Evolutionary conservation across 2,888 invertebrate genomes (phyloP), one percentile per base, ranked within the genome.

Genomic region (Drosophila anomelani): DNA sequence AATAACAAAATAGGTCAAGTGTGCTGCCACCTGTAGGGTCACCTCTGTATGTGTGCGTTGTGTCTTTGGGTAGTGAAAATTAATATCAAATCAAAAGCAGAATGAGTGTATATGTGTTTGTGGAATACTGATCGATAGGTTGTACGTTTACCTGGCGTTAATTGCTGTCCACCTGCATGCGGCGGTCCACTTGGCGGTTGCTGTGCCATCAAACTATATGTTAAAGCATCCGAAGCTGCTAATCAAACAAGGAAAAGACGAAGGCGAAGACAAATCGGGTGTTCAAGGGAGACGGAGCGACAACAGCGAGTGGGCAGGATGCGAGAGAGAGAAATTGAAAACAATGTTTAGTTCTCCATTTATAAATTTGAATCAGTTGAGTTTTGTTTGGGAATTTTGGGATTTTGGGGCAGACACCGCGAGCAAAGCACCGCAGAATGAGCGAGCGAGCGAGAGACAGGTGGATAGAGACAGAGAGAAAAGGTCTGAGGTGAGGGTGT

Each of bases 121-220:
- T n/a, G 20, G 17, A 13, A 12, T 32, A 57, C 57, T 56, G 62
- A 70, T 73, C 47, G 61, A 60, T 44, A 38, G 32, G 38, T 29
- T 63, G 56, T 41, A 56, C 62, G 67, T 78, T 90, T 90, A 91
- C 91, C 90, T 91, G 91, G 76, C 75, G 83, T 89, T 75, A 89
- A 44, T 83, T 90, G 90, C 69, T 84, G 87, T 80, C 89, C 91
- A 88, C 89, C 89, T 79, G 88, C 84, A 76, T 85, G 85, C 74
- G 90, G 85, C 81, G 90, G 88, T 86, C 91, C 92, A 79, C 84
- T 89, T 71, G 91, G 85, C 79, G 90, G 82, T 91, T 92, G 92
- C 70, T 92, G 92, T 82, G 92, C 91, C 92, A 92, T 92, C 90
- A 92, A 90, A 90, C 89, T 91, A 86, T 90, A 90, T 79, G 91